Evolutionary conservation across 2,797 vertebrate genomes (phyloP).

Genomic region (Spea hammondii): DNA sequence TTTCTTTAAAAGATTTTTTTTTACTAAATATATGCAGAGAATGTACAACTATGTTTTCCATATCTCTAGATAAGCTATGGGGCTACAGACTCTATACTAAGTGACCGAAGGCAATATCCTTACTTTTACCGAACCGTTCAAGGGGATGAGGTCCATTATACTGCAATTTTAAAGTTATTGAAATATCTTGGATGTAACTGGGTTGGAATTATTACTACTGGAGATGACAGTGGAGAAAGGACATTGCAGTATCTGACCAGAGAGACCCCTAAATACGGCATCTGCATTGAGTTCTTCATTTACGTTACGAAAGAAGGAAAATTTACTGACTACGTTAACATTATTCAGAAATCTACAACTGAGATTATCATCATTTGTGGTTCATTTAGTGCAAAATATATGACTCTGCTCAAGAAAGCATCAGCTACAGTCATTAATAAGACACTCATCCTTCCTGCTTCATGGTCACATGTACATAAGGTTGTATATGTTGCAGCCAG

Average conservation of each 20-base stretch:
- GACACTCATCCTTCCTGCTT: background rate
- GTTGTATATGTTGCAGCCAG: background rate
- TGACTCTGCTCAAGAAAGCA: background rate
- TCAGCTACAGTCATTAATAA: background rate
- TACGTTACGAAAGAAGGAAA: no score
- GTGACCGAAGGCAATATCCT: background rate
- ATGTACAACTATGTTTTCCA: background rate
- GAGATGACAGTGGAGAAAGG: background rate
- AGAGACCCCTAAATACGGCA: background rate
- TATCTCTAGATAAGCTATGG: constrained; percentile 7
- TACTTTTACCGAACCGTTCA: background rate
- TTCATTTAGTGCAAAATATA: no score
- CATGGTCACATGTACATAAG: background rate
- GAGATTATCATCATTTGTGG: background rate
- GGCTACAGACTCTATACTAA: background rate
- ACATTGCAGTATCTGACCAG: background rate
- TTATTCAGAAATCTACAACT: background rate
- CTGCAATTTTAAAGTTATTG: background rate
- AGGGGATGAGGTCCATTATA: background rate
- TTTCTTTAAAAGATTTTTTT: background rate
- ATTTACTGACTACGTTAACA: no score
- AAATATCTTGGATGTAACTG: constrained; percentile 1
- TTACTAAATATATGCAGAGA: background rate
- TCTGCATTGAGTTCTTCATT: constrained; percentile 1
- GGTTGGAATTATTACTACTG: background rate